Evolutionary conservation across 2,113 vertebrate species (phyloP), one percentile per base, ranked within the genome.

Genomic region (Bambusicola thoracicus): DNA sequence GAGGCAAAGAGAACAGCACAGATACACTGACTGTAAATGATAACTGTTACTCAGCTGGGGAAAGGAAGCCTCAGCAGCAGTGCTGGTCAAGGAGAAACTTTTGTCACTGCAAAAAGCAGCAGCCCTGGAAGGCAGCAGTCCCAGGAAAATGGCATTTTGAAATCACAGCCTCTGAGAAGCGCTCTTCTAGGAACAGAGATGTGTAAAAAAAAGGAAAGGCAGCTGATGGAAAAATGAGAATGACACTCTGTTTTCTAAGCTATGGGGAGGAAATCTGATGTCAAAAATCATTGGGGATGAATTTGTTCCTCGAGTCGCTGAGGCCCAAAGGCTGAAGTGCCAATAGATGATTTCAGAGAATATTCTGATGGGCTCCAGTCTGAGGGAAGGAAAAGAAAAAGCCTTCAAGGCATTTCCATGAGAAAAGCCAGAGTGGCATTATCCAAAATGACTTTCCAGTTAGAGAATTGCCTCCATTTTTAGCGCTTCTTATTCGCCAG

Each of bases 141-240:
- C 48, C 77, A 79, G 44, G 62, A 81, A 96, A 93, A 89, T 9
- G 27, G 34, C 48, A 55, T 90, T 94, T 96, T 87, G 84, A 92
- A 96, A 95, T 87, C 87, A 56, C 12, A 61, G 18, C 53, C 74
- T 84, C 70, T 16, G 43, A 84, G 59, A 90, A 92, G 6, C 40
- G 79, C 74, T 72, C 75, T 93, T 94, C 86, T 68, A 94, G 74
- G 92, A 94, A 96, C 25, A 41, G 62, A 87, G 78, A 87, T 38
- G 30, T 27, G n/a, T n/a, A n/a, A 53, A 53, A 53, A 53, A 29
- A 29, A 53, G 30, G 15, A 16, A 16, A 56, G 70, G 27, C 19
- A 69, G 58, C 36, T 94, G 75, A 94, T 68, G 59, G 41, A 89
- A 89, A 74, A 82, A 8, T 7, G 1, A 80, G 66, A 80, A 58